Percentiles rank a stretch among this genome's conserved stretches.
phyloP scores from a whole-genome alignment of 2,797 vertebrate species.

The Peromyscus melanophrys region DNA sequence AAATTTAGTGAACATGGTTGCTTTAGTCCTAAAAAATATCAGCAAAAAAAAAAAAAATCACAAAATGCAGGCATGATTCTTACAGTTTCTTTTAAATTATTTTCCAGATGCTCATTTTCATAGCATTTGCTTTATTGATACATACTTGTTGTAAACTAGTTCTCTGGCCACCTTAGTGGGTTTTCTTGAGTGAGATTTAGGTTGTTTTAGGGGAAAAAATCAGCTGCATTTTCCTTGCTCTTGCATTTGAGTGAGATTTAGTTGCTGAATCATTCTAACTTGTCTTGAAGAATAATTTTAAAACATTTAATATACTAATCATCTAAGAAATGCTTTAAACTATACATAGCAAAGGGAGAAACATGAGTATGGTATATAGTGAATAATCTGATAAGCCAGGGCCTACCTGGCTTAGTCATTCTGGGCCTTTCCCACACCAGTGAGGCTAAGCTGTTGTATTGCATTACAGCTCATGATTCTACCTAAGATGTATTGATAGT shows the following conservation, averaged over 20 bases:
- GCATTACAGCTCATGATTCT: constrained; percentile 47
- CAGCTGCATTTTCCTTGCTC: constrained; percentile 73
- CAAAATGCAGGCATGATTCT: constrained; percentile 54
- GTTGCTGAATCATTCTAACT: constrained; percentile 86
- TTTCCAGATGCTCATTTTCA: constrained; percentile 59
- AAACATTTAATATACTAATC: constrained; percentile 1
- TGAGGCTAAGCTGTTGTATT: constrained; percentile 59
- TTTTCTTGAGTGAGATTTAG: constrained; percentile 72
- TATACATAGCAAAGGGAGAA: neutral
- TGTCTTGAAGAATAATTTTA: constrained; percentile 51
- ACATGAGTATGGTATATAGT: constrained; percentile 3
- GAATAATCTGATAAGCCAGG: constrained; percentile 64
- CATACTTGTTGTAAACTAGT: constrained; percentile 55
- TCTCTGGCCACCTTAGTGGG: constrained; percentile 59
- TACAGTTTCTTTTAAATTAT: constrained; percentile 60
- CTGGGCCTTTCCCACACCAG: constrained; percentile 72
- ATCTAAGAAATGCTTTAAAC: constrained; percentile 61
- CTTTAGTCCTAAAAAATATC: constrained; percentile 64
- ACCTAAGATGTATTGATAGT: neutral
- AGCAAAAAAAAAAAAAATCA: constrained; percentile 54
- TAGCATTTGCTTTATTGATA: constrained; percentile 39
- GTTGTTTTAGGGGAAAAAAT: constrained; percentile 71
- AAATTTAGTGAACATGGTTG: constrained; percentile 66
- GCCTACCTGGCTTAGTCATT: constrained; percentile 85
- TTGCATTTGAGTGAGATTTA: constrained; percentile 75